phyloP scores from a whole-genome alignment of 2,888 invertebrate genomes.

The Himalopsyche japonica region DNA sequence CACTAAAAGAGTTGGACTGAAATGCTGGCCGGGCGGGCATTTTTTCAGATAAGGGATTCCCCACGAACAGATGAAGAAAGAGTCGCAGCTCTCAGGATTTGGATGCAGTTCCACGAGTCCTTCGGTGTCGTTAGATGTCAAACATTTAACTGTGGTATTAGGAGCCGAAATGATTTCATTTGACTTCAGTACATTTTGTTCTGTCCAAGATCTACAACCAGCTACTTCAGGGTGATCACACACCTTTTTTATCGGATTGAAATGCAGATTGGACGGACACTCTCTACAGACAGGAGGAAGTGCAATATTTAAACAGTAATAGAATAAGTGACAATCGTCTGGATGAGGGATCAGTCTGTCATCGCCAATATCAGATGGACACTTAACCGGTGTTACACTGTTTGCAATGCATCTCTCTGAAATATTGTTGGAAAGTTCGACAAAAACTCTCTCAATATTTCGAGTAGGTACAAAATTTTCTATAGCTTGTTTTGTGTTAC shows the following conservation, averaged over 20 bases:
- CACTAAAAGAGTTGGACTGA: slow-evolving; percentile 8
- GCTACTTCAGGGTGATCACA: slow-evolving; percentile 44
- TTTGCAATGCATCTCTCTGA: slow-evolving; percentile 42
- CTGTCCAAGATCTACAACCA: slow-evolving; percentile 39
- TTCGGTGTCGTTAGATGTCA: background rate
- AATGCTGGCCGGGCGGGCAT: background rate
- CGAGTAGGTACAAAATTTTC: background rate
- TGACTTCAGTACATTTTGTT: too few species aligned
- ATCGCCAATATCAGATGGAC: slow-evolving; percentile 32
- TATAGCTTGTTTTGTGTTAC: background rate
- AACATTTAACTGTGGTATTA: background rate
- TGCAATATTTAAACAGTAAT: slow-evolving; percentile 43
- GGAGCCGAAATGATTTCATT: background rate
- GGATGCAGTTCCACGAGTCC: background rate
- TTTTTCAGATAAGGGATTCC: background rate
- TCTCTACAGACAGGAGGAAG: slow-evolving; percentile 43
- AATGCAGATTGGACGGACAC: slow-evolving; percentile 45
- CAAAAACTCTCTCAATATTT: background rate
- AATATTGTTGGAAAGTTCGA: slow-evolving; percentile 32
- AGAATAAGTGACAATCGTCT: slow-evolving; percentile 46
- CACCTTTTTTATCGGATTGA: slow-evolving; percentile 44
- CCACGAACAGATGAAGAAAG: slow-evolving; percentile 18
- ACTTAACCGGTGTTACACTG: slow-evolving; percentile 43
- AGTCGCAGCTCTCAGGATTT: background rate
- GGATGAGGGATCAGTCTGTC: slow-evolving; percentile 45